Conservation (phyloP, 2,888 invertebrate species). For the Nysson spinosus region DNA sequence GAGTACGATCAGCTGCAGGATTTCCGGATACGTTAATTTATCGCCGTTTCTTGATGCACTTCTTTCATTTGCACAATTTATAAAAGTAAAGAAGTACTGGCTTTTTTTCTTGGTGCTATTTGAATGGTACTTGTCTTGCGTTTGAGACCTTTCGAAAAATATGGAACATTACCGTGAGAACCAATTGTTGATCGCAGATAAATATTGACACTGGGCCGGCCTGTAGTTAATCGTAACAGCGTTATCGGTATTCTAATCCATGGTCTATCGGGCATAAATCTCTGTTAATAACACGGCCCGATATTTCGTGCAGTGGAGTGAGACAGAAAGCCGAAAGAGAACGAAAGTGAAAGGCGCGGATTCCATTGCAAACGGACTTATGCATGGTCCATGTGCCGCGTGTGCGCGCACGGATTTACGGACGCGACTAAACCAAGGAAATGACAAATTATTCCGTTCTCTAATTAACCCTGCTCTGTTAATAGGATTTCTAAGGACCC, state of each 20-base stretch:
- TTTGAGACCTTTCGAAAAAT: conserved; percentile 22
- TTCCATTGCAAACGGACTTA: conserved; percentile 56
- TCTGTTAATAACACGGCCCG: conserved; percentile 38
- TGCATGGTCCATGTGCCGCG: conserved; percentile 16
- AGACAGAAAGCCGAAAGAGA: conserved; percentile 62
- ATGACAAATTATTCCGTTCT: conserved; percentile 5
- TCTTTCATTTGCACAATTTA: too few species aligned
- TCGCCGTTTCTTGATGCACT: conserved; percentile 4
- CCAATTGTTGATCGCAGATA: conserved; percentile 9
- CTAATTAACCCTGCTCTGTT: too few species aligned
- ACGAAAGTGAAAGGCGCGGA: conserved; percentile 71
- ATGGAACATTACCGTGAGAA: conserved; percentile 46
- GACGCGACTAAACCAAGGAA: conserved; percentile 21
- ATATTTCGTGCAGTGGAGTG: conserved; percentile 32
- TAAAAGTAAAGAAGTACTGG: too few species aligned
- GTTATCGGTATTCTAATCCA: conserved; percentile 44
- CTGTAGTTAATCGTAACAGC: conserved; percentile 19
- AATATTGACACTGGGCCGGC: conserved; percentile 37
- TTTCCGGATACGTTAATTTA: conserved; percentile 21
- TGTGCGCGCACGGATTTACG: conserved; percentile 4
- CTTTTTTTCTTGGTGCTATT: too few species aligned
- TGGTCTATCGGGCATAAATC: conserved; percentile 46
- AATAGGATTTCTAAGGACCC: too few species aligned
- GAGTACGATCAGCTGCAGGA: neutral
- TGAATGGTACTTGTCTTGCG: too few species aligned